Base-by-base conservation (phyloP, 2,888 invertebrate species). In the Agrypnus murinus region DNA sequence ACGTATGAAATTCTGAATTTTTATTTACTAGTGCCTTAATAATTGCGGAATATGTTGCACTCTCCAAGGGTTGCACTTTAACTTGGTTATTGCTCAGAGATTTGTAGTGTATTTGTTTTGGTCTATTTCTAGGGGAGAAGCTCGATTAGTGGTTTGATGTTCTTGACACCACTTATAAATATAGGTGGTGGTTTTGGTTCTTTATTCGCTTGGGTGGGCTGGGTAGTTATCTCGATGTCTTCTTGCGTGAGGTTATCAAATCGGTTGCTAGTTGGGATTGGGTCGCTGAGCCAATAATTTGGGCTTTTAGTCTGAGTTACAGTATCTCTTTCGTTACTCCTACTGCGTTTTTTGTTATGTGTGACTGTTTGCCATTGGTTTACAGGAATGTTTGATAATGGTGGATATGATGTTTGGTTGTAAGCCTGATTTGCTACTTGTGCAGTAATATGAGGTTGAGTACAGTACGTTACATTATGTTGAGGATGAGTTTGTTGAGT, bases 1-100 rank as follows among this genome's bases (percentile, higher is more conserved):
- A 58, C 3, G 58, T 43, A 10, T 40, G 58, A 8, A 58, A 58
- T 10, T 55, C 55, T n/a, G 43, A 40, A n/a, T 38, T 58, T 10
- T 58, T 58, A n/a, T 40, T 40, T 6, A 58, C 19, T 58, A 58
- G n/a, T 58, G 3, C 38, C 19, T 40, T 58, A 58, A 58, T 40
- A 43, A 38, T 19, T n/a, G 31, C n/a, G n/a, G 58, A 19, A 43
- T 58, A 58, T 32, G 19, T 25, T 58, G 25, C 14, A 58, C 58
- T 58, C 25, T 58, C 38, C 43, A 58, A 58, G 25, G 43, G n/a
- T n/a, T n/a, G n/a, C n/a, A n/a, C n/a, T n/a, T n/a, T n/a, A n/a
- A n/a, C n/a, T n/a, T n/a, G n/a, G 40, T 58, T 25, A 40, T 17
- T 25, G 31, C 38, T 40, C 43, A 58, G 58, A 6, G 53, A 53